Evolutionary conservation across 2,797 vertebrate species (phyloP).

Genomic region (Cirrhinus molitorella): DNA sequence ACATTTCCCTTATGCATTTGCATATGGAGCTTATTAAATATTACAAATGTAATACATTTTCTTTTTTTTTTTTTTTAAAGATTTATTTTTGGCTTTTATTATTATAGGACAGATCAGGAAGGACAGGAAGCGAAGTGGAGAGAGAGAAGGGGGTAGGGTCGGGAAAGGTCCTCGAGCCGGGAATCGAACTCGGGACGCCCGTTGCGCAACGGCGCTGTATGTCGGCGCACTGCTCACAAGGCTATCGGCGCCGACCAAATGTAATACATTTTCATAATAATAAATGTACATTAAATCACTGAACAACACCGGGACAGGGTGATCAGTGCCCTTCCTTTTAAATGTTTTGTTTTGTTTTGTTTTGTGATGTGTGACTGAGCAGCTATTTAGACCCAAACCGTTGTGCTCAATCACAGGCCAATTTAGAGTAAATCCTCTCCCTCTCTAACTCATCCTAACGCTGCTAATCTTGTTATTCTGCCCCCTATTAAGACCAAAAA

Average conservation of each 20-base stretch:
- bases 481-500: background rate
- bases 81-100: too few species aligned
- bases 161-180: too few species aligned
- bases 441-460: conserved; percentile 25
- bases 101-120: too few species aligned
- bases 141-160: too few species aligned
- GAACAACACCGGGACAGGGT: background rate
- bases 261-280: background rate
- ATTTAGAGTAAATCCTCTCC: conserved; percentile 35
- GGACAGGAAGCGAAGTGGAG: too few species aligned
- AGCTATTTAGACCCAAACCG: background rate
- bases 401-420: background rate
- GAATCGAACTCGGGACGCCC: too few species aligned
- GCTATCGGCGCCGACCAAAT: too few species aligned
- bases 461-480: conserved; percentile 54
- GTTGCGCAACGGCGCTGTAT: too few species aligned
- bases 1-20: background rate
- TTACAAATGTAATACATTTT: background rate
- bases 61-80: too few species aligned
- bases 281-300: background rate
- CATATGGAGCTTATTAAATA: background rate
- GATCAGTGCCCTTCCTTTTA: conserved; percentile 10
- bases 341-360: too few species aligned
- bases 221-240: too few species aligned
- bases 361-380: background rate